Evolutionary conservation across 2,888 invertebrate species (phyloP).

Genomic region (Pterostichus madidus): DNA sequence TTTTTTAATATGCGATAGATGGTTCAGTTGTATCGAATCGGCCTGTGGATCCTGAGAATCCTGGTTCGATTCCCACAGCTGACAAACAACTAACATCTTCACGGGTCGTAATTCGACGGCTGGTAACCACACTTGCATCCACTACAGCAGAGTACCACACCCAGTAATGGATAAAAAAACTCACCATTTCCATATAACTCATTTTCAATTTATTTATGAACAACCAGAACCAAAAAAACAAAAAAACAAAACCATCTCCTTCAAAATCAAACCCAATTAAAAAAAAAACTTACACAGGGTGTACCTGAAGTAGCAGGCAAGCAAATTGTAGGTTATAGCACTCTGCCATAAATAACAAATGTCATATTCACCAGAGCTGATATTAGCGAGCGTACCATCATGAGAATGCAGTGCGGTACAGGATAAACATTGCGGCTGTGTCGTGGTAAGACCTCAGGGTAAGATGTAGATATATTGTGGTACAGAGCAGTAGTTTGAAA

Average conservation of each 20-base stretch:
- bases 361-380: conserved; percentile 59
- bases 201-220: not conserved
- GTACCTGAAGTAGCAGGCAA: conserved; percentile 62
- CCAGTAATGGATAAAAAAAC: no score
- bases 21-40: no score
- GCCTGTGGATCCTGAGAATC: no score
- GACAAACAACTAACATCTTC: no score
- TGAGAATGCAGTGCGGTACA: conserved; percentile 1
- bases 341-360: conserved; percentile 69
- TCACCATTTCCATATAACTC: no score
- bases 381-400: conserved; percentile 34
- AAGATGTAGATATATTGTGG: conserved; percentile 13
- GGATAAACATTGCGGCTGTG: no score
- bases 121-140: no score
- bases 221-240: not conserved
- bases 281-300: conserved; percentile 1
- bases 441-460: not conserved
- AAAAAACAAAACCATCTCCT: not conserved
- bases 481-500: conserved; percentile 41
- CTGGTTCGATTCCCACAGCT: no score
- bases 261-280: not conserved
- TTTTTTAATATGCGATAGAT: no score
- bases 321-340: conserved; percentile 69
- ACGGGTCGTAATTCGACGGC: no score
- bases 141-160: no score